phyloP scores from a whole-genome alignment of 1,140 invertebrate genomes.

The Drosophila bifasciata region DNA sequence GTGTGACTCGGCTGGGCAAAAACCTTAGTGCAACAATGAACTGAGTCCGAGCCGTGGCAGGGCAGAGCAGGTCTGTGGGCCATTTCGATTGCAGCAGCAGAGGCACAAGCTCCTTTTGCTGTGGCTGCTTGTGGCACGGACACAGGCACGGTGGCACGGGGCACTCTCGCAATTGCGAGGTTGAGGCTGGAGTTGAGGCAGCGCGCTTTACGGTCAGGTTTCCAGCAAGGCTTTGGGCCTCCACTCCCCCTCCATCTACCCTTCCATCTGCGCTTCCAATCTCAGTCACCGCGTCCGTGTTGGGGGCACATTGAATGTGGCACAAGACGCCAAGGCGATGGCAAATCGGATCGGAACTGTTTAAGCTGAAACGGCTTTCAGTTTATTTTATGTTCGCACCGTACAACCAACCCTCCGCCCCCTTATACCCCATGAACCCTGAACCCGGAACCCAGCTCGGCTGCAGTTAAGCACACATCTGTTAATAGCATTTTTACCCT shows the following conservation, averaged over 20 bases:
- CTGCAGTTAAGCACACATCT: conserved; percentile 47
- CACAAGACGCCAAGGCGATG: conserved; percentile 43
- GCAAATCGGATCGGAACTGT: conserved; percentile 66
- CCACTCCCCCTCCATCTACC: too few species aligned
- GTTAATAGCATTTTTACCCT: conserved; percentile 42
- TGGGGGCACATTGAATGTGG: conserved; percentile 18
- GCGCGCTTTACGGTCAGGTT: conserved; percentile 62
- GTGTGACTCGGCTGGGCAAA: conserved; percentile 47
- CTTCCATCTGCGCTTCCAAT: conserved; percentile 1
- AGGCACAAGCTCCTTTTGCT: background rate
- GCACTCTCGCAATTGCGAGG: conserved; percentile 48
- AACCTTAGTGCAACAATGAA: conserved; percentile 61
- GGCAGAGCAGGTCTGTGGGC: background rate
- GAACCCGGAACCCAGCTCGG: conserved; percentile 7
- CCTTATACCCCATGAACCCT: background rate
- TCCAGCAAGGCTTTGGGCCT: too few species aligned
- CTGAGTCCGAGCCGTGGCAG: background rate
- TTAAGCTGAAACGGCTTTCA: conserved; percentile 70
- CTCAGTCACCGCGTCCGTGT: conserved; percentile 3
- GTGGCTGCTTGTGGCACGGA: background rate
- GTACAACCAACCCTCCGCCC: too few species aligned
- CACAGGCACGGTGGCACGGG: too few species aligned
- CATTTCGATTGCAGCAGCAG: conserved; percentile 58
- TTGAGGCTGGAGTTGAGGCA: conserved; percentile 53
- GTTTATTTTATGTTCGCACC: conserved; percentile 8